Conservation (phyloP, 2,797 vertebrate genomes). For the Gadopsis marmoratus region DNA sequence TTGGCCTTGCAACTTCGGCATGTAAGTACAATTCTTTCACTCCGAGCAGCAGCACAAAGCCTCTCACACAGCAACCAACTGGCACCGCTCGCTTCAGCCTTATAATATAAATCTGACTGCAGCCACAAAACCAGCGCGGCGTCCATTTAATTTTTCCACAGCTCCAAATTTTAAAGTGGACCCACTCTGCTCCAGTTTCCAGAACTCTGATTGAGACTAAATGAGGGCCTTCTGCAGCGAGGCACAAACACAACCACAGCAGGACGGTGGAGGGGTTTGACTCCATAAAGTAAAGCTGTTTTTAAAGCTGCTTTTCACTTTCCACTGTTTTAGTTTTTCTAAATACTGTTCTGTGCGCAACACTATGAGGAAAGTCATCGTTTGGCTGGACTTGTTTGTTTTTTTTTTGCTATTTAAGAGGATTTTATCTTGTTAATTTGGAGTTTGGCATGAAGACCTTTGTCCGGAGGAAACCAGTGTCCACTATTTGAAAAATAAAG, state of each 20-base stretch:
- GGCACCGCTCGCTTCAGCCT: slow-evolving; percentile 32
- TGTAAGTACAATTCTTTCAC: slow-evolving; percentile 6
- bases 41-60: slow-evolving; percentile 28
- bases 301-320: not conserved
- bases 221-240: slow-evolving; percentile 66
- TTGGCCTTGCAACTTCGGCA: slow-evolving; percentile 12
- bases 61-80: slow-evolving; percentile 40
- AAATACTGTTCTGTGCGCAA: slow-evolving; percentile 12
- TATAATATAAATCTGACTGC: slow-evolving; percentile 55
- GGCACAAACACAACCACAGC: slow-evolving; percentile 48
- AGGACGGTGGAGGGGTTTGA: slow-evolving; percentile 4
- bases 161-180: slow-evolving; percentile 69
- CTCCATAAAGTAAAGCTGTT: slow-evolving; percentile 12
- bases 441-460: not conserved
- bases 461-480: too few relatives aligned
- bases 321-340: slow-evolving; percentile 9
- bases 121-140: slow-evolving; percentile 65
- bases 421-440: not conserved
- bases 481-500: not conserved
- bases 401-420: not conserved
- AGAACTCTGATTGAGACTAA: slow-evolving; percentile 67
- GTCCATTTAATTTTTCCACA: slow-evolving; percentile 74
- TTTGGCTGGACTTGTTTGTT: not conserved
- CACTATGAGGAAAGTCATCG: not conserved
- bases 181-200: slow-evolving; percentile 66